These are phyloP conservation scores for Hydrotaea diabolus DNA, from an alignment of 2,888 invertebrate genomes.

Conservation along the genomic window DNA sequence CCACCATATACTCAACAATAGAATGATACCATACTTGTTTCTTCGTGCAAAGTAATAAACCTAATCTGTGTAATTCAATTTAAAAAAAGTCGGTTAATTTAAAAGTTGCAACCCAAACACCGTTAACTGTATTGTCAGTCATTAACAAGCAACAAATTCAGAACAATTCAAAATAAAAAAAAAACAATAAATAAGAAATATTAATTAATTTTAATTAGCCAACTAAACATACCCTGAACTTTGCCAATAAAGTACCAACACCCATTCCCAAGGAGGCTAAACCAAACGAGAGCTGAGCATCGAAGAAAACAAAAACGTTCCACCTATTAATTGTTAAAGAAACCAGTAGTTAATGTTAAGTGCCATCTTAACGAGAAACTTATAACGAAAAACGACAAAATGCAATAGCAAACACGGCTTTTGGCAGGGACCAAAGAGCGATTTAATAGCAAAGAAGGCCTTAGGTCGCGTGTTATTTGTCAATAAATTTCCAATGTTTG, in stretches of 20 bases:
- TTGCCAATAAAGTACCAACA: constrained; percentile 50
- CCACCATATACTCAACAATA: too few relatives aligned
- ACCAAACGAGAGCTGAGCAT: not conserved
- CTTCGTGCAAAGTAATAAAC: too few relatives aligned
- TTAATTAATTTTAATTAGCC: constrained; percentile 60
- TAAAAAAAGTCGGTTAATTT: too few relatives aligned
- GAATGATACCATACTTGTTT: too few relatives aligned
- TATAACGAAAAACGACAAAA: constrained; percentile 26
- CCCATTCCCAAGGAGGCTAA: constrained; percentile 8
- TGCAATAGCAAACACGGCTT: too few relatives aligned
- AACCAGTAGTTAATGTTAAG: constrained; percentile 66
- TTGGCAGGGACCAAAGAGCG: constrained; percentile 22
- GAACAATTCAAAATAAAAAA: not conserved
- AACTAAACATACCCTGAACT: constrained; percentile 57
- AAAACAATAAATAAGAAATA: constrained; percentile 18
- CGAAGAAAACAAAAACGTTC: not conserved
- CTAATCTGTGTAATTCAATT: too few relatives aligned
- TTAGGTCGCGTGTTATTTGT: constrained; percentile 71
- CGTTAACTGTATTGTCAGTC: not conserved
- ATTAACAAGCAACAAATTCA: constrained; percentile 3
- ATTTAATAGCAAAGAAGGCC: constrained; percentile 60
- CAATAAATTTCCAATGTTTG: constrained; percentile 72
- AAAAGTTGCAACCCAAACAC: too few relatives aligned
- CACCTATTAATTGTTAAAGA: constrained; percentile 55
- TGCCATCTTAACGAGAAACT: constrained; percentile 62